A percentile compares a stretch with the other conserved stretches of the same genome.
phyloP scores from a whole-genome alignment of 2,113 vertebrate genomes.

The Pedionomus torquatus region DNA sequence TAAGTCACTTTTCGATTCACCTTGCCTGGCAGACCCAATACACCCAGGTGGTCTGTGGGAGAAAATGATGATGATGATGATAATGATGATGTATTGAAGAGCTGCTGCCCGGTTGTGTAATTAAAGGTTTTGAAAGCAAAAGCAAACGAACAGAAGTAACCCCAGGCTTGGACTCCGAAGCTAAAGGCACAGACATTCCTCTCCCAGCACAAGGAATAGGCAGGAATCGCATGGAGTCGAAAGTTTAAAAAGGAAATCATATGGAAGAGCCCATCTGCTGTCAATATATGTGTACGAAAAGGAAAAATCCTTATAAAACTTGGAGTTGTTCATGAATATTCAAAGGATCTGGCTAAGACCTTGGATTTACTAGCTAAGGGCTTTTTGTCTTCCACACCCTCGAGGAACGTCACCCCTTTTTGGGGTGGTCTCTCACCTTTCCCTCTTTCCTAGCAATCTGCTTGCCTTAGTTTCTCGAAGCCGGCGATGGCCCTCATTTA shows the following conservation, averaged over 20 bases:
- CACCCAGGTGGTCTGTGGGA: neutral
- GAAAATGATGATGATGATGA: neutral
- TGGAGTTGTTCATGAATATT: neutral
- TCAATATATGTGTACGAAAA: neutral
- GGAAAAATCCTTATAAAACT: neutral
- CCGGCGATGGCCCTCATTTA: fast-evolving
- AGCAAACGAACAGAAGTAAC: neutral
- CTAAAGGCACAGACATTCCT: neutral
- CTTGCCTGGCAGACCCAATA: neutral
- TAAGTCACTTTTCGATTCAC: neutral
- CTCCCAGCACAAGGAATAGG: neutral
- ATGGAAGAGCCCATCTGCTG: neutral
- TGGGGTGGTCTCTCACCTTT: neutral
- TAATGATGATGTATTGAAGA: neutral
- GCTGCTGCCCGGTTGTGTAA: neutral
- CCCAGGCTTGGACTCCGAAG: neutral
- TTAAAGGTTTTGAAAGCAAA: neutral
- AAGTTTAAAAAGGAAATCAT: neutral
- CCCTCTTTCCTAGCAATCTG: neutral
- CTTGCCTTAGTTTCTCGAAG: neutral
- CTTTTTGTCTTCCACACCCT: neutral
- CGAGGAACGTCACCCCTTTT: neutral
- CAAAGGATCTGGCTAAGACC: neutral
- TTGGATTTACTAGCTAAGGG: neutral
- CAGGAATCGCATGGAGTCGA: neutral